These are phyloP conservation scores for Limonius californicus DNA, from an alignment of 1,140 invertebrate genomes.

Conservation along the genomic window DNA sequence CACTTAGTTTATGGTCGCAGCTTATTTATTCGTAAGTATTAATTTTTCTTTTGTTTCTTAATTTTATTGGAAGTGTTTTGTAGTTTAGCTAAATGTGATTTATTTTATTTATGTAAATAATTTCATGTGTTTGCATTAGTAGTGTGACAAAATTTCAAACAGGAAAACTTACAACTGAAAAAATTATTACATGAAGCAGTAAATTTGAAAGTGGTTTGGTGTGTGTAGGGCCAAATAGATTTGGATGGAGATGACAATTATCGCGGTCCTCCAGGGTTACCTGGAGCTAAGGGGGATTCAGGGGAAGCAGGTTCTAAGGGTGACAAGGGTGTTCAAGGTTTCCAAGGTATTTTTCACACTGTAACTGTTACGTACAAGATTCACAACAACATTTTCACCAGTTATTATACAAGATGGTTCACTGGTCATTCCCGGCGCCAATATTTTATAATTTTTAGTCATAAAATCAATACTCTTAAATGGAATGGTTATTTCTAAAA, in stretches of 20 bases:
- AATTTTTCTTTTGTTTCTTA: not conserved
- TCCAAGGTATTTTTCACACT: slow-evolving; percentile 41
- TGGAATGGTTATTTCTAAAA: no score
- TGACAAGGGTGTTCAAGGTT: slow-evolving; percentile 73
- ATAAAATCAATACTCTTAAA: no score
- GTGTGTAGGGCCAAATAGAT: slow-evolving; percentile 47
- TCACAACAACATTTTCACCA: no score
- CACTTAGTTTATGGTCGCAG: not conserved
- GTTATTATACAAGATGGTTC: no score
- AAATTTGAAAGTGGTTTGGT: slow-evolving; percentile 36
- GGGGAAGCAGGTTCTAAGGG: slow-evolving; percentile 79
- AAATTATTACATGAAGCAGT: not conserved
- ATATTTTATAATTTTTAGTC: no score
- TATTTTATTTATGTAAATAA: not conserved
- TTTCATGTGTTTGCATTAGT: not conserved
- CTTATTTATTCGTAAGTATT: slow-evolving; percentile 27
- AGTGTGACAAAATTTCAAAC: no score
- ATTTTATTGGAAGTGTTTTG: no score
- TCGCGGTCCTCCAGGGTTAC: slow-evolving; percentile 48
- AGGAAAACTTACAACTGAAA: not conserved
- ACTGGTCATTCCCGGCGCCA: no score
- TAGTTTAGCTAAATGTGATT: not conserved
- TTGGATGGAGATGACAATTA: slow-evolving; percentile 48
- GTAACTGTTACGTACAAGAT: no score
- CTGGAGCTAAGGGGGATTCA: slow-evolving; percentile 48